A percentile compares a stretch with the other conserved stretches of the same genome.
Evolutionary conservation across 1,140 invertebrate species (phyloP).

Genomic region (Drosophila lini): DNA sequence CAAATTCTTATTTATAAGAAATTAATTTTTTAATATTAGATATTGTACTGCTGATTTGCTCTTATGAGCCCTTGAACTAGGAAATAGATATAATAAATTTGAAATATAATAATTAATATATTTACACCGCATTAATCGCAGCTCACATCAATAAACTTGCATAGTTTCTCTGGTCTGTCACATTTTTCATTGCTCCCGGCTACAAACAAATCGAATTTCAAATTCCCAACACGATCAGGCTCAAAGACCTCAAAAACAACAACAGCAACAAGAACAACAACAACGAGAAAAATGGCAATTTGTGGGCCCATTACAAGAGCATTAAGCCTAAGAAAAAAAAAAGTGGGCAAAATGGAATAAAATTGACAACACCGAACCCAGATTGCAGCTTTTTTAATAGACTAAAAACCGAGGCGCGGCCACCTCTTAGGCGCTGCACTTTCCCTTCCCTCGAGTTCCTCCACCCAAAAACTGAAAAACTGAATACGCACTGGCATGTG

Average conservation of each 20-base stretch:
- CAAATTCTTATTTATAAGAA: background rate
- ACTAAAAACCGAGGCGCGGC: conserved; percentile 57
- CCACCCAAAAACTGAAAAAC: background rate
- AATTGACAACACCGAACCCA: conserved; percentile 50
- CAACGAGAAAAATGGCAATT: conserved; percentile 62
- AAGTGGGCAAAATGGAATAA: conserved; percentile 22
- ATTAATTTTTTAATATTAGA: background rate
- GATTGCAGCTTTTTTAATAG: conserved; percentile 60
- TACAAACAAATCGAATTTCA: conserved; percentile 52
- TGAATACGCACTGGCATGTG: conserved; percentile 72
- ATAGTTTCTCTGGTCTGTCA: conserved; percentile 21
- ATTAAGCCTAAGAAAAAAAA: conserved; percentile 55
- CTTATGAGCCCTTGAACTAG: background rate
- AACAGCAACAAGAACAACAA: conserved; percentile 21
- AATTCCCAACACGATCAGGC: conserved; percentile 66
- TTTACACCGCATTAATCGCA: background rate
- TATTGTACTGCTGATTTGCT: no score
- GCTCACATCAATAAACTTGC: conserved; percentile 19
- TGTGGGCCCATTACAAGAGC: conserved; percentile 73
- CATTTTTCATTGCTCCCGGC: conserved; percentile 36
- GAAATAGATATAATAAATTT: no score
- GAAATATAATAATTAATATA: background rate
- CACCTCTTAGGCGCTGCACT: conserved; percentile 27
- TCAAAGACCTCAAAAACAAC: conserved; percentile 29
- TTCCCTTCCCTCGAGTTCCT: background rate